Evolutionary conservation across 2,888 invertebrate species (phyloP), one percentile per base, ranked within the genome.

Genomic region (Cephus spinipes): DNA sequence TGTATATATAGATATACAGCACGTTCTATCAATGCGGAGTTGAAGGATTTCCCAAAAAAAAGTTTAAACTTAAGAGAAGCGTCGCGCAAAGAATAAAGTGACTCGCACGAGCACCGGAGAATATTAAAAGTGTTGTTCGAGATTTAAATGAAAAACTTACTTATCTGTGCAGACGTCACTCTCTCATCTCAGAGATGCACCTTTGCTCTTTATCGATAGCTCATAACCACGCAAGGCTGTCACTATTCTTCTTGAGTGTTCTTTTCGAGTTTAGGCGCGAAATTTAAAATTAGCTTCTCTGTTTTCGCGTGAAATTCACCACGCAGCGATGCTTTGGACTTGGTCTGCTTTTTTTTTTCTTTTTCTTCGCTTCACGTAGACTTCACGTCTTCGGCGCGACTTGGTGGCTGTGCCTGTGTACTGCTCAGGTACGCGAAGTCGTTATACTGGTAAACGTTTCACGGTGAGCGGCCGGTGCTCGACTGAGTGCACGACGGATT

Each of bases 401-500:
- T 23, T 55, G 6, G 23, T 55, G 23, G 23, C 2, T 23, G 9
- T 4, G 23, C 23, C 23, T 23, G 55, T 23, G 23, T 23, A 55
- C 55, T 55, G 23, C 9, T 23, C 23, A 23, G 55, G 23, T 55
- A 55, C 55, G 9, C 74, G 74, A 74, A 74, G 74, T 23, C 35
- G 74, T 6, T 69, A 74, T 76, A 77, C 76, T 34, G 73, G 73
- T 80, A 82, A 81, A 81, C 80, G 86, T 83, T 84, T 82, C 86
- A 80, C 88, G 88, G 89, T 89, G 90, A 89, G 89, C 89, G 90
- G 89, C 89, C 87, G 89, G 85, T 87, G 87, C 87, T 84, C 88
- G 88, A 90, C 91, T 91, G 87, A 85, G 79, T 85, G 84, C 83
- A 85, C 83, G 81, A 80, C 79, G 86, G 85, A 89, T 87, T 87